These are phyloP conservation scores for Oncopeltus fasciatus DNA, from an alignment of 1,140 invertebrate genomes.

Conservation along the genomic window DNA sequence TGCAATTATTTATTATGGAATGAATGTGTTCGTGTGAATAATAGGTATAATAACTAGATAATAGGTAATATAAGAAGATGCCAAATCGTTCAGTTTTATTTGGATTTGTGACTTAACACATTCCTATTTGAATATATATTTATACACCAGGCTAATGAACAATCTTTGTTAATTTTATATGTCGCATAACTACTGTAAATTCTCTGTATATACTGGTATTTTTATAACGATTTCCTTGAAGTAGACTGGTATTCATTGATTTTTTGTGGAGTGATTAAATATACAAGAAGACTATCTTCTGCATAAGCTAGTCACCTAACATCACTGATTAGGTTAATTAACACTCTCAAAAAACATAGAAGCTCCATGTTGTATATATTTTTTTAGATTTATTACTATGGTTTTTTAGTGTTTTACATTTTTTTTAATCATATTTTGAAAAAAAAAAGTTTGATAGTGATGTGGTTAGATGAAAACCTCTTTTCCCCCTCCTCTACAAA, in stretches of 20 bases:
- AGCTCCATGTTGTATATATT: background rate
- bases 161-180: slow-evolving; percentile 17
- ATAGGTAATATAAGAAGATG: slow-evolving; percentile 3
- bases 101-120: slow-evolving; percentile 12
- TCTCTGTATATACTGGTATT: slow-evolving; percentile 17
- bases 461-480: slow-evolving; percentile 4
- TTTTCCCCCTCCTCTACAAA: slow-evolving; percentile 7
- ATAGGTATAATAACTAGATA: background rate
- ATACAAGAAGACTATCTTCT: background rate
- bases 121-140: slow-evolving; percentile 7
- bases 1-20: slow-evolving; percentile 12
- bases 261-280: background rate
- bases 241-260: slow-evolving; percentile 1
- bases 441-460: slow-evolving; percentile 8
- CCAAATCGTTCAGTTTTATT: slow-evolving; percentile 12
- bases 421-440: background rate
- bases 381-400: background rate
- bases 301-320: background rate
- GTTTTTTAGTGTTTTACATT: slow-evolving; percentile 10
- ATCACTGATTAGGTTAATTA: slow-evolving; percentile 5
- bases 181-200: slow-evolving; percentile 11
- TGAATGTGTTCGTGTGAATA: slow-evolving; percentile 2
- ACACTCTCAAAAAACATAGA: background rate
- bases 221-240: slow-evolving; percentile 7
- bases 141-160: slow-evolving; percentile 12